Conservation (phyloP, 2,113 vertebrate genomes). For the Anthoscopus minutus region DNA sequence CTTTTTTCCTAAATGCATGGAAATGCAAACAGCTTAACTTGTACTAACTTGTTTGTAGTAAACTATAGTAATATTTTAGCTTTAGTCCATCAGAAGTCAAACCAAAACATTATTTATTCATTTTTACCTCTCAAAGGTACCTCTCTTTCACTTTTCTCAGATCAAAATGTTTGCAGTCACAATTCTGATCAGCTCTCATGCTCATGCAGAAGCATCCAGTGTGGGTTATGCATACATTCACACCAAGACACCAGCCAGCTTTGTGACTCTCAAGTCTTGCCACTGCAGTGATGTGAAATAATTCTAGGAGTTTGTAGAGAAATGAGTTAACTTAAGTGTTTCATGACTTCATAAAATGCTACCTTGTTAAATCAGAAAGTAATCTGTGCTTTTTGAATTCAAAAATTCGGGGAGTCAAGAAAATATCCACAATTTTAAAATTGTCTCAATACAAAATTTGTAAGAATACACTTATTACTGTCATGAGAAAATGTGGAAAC, state of each 20-base stretch:
- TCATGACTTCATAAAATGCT: background rate
- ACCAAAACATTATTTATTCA: background rate
- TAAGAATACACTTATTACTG: background rate
- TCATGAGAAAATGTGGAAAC: background rate
- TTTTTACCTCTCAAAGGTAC: background rate
- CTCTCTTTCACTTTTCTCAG: background rate
- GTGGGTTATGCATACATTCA: background rate
- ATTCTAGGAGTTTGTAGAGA: background rate
- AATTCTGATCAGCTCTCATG: fast-evolving
- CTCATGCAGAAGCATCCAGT: background rate
- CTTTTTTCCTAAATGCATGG: too few species aligned
- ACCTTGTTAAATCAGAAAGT: background rate
- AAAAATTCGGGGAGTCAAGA: background rate
- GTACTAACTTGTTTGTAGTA: background rate
- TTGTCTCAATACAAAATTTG: background rate
- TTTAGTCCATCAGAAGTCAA: background rate
- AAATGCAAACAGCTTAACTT: background rate
- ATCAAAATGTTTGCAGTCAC: background rate
- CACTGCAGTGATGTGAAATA: background rate
- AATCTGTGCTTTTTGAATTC: background rate
- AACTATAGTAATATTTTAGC: background rate
- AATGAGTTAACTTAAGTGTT: background rate
- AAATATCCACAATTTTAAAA: background rate
- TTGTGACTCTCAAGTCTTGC: background rate
- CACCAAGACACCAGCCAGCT: background rate